Percentiles rank a stretch among this genome's conserved stretches.
Conservation (phyloP, 2,888 invertebrate species). For the Pilophorus perplexus region DNA sequence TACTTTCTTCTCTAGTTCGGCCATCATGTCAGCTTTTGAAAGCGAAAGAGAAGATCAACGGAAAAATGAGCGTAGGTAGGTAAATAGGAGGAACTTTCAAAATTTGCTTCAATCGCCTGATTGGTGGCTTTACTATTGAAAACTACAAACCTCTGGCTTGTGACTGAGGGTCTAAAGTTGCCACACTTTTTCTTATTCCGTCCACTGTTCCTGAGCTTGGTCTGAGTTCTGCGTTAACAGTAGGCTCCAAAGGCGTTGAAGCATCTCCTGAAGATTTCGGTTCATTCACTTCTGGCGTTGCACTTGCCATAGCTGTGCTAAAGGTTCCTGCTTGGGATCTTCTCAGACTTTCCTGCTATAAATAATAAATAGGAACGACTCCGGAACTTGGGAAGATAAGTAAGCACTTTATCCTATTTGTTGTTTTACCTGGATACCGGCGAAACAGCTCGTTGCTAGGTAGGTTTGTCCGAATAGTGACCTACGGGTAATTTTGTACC, state of each 20-base stretch:
- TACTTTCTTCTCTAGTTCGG: conserved; percentile 72
- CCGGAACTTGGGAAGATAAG: too few relatives aligned
- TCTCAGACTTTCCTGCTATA: too few relatives aligned
- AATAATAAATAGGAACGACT: too few relatives aligned
- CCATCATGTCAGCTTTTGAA: conserved; percentile 35
- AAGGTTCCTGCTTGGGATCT: too few relatives aligned
- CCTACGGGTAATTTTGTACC: too few relatives aligned
- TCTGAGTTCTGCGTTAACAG: not conserved
- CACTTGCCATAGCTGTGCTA: too few relatives aligned
- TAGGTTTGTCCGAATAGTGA: too few relatives aligned
- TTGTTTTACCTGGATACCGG: too few relatives aligned
- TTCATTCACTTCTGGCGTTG: not conserved
- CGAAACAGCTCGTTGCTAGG: too few relatives aligned
- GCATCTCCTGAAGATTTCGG: not conserved
- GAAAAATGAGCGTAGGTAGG: not conserved
- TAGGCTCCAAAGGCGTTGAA: too few relatives aligned
- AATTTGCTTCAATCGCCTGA: not conserved
- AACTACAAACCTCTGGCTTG: conserved; percentile 24
- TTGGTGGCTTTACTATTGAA: not conserved
- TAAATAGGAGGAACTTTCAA: not conserved
- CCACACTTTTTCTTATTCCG: conserved; percentile 22
- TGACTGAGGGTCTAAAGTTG: conserved; percentile 27
- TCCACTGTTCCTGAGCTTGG: conserved; percentile 17
- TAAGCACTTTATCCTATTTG: too few relatives aligned
- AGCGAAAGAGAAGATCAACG: not conserved